Evolutionary conservation across 2,888 invertebrate genomes (phyloP).

Genomic region (Schrankia costaestrigalis): DNA sequence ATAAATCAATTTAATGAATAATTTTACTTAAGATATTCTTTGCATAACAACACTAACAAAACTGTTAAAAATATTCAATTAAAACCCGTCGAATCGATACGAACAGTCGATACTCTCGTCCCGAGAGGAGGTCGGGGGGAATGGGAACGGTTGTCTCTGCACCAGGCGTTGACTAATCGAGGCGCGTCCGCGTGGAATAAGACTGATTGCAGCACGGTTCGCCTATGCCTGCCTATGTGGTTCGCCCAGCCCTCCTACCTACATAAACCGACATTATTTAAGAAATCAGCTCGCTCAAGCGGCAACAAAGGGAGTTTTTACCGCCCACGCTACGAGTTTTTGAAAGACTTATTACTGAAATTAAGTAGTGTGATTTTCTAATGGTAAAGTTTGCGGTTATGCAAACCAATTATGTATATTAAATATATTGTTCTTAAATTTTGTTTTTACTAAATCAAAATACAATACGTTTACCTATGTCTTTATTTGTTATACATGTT

Average conservation of each 20-base stretch:
- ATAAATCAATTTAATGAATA: neutral
- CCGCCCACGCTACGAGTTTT: constrained; percentile 65
- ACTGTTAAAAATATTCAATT: constrained; percentile 37
- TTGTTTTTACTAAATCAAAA: no score
- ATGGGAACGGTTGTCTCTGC: constrained; percentile 71
- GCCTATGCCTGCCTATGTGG: constrained; percentile 74
- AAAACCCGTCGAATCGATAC: constrained; percentile 53
- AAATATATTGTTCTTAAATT: no score
- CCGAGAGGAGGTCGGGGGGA: constrained; percentile 61
- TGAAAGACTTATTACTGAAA: constrained; percentile 54
- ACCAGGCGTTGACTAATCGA: constrained; percentile 78
- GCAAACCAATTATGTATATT: no score
- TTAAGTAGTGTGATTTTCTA: constrained; percentile 35
- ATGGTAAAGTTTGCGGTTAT: constrained; percentile 16
- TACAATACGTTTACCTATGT: no score
- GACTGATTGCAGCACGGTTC: constrained; percentile 74
- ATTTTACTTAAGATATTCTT: neutral
- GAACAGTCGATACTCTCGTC: constrained; percentile 66
- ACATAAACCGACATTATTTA: constrained; percentile 77
- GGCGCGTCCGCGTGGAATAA: constrained; percentile 79
- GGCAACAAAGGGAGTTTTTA: constrained; percentile 75
- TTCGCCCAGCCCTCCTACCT: constrained; percentile 66
- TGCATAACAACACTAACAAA: neutral
- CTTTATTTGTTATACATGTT: no score
- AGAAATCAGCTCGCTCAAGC: constrained; percentile 76